Evolutionary conservation across 2,888 invertebrate genomes (phyloP), one percentile per base, ranked within the genome.

Genomic region (Diogma glabrata): DNA sequence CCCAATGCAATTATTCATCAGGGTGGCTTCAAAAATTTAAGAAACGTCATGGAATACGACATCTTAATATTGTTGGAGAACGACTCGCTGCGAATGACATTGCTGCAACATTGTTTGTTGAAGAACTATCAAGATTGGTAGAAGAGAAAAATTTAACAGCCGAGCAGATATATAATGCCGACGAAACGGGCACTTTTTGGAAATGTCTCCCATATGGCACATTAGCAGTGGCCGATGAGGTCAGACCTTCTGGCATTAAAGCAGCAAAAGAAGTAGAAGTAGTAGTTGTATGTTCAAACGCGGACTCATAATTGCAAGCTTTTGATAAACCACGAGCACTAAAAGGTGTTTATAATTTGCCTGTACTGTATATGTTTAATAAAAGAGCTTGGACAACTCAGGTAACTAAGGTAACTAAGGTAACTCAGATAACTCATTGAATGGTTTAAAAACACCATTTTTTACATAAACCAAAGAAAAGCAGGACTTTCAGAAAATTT

Each of bases 91-190:
- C 10, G 33, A 14, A 33, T 6, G 33, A 33, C 33, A 33, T 33
- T 33, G 33, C 33, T 33, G 33, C 33, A 33, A 33, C 33, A n/a
- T 33, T 33, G 14, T 33, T 33, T 33, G 33, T 33, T 33, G 33
- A 33, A 33, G 33, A 33, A 33, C 33, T 33, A 33, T 33, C 33
- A 33, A 33, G 33, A 6, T 10, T 33, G 33, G 33, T 33, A 33
- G 33, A 33, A 33, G 33, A 33, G 10, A 33, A 33, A 33, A 33
- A 10, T 33, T 33, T 33, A 33, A n/a, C n/a, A n/a, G n/a, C n/a
- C n/a, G n/a, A n/a, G n/a, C n/a, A n/a, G n/a, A n/a, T n/a, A n/a
- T n/a, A n/a, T n/a, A n/a, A n/a, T n/a, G n/a, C n/a, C n/a, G n/a
- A n/a, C n/a, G n/a, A n/a, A n/a, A n/a, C n/a, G n/a, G n/a, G n/a